phyloP scores from a whole-genome alignment of 1,140 invertebrate genomes.

The Calycopis cecrops region DNA sequence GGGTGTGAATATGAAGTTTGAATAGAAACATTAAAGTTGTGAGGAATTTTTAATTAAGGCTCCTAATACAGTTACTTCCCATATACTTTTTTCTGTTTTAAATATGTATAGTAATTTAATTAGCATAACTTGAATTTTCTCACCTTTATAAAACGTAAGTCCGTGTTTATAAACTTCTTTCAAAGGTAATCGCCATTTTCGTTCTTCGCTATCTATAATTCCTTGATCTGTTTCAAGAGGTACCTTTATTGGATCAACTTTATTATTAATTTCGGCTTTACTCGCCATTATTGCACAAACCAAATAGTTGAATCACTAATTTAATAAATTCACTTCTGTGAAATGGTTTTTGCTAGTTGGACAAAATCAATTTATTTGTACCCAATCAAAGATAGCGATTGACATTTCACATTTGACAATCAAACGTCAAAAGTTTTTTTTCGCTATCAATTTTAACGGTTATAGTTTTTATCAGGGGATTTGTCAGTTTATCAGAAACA shows the following conservation, averaged over 20 bases:
- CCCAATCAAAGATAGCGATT: too few relatives aligned
- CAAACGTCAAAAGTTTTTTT: too few relatives aligned
- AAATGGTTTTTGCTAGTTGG: too few relatives aligned
- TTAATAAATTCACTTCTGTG: background rate
- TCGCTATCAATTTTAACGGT: too few relatives aligned
- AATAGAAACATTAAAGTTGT: background rate
- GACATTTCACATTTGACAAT: too few relatives aligned
- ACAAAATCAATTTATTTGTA: too few relatives aligned
- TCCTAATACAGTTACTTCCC: too few relatives aligned
- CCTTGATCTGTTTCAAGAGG: constrained; percentile 69
- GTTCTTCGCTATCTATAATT: constrained; percentile 65
- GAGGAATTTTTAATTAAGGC: too few relatives aligned
- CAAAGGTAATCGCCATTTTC: constrained; percentile 81
- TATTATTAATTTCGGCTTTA: constrained; percentile 33
- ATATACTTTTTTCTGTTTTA: too few relatives aligned
- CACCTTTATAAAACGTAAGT: constrained; percentile 93
- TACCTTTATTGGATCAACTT: constrained; percentile 63
- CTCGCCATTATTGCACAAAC: constrained; percentile 15
- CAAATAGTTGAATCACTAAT: background rate
- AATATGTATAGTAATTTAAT: background rate
- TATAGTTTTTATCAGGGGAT: too few relatives aligned
- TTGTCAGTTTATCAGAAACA: too few relatives aligned
- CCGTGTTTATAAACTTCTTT: constrained; percentile 91
- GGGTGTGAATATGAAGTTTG: background rate
- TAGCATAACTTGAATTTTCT: constrained; percentile 15